A percentile compares a stretch with the other conserved stretches of the same genome.
phyloP scores from a whole-genome alignment of 2,113 vertebrate genomes.

The Grus americana region DNA sequence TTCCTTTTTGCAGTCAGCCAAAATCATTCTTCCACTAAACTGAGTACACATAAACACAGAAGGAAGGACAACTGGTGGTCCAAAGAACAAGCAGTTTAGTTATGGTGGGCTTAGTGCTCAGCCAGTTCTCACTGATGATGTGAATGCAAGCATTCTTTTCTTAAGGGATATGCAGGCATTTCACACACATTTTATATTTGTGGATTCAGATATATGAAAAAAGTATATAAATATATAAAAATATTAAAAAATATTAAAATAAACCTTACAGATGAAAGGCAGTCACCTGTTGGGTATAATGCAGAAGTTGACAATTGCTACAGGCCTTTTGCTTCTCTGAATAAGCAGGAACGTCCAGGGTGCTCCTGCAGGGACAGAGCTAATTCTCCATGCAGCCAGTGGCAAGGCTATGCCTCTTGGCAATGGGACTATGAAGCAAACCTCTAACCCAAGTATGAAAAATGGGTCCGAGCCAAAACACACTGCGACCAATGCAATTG shows the following conservation, averaged over 20 bases:
- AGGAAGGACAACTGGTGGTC: background rate
- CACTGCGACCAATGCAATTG: background rate
- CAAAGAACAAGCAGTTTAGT: background rate
- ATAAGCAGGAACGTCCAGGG: background rate
- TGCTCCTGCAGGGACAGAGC: background rate
- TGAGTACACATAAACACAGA: background rate
- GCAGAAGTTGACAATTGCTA: background rate
- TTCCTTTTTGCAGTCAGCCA: background rate
- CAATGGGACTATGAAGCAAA: background rate
- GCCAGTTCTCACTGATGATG: background rate
- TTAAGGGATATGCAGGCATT: background rate
- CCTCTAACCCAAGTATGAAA: background rate
- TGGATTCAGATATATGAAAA: background rate
- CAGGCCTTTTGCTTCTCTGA: background rate
- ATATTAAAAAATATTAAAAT: background rate
- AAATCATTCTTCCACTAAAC: background rate
- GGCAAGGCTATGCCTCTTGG: background rate
- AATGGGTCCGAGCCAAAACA: background rate
- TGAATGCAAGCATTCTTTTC: background rate
- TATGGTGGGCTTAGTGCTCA: background rate
- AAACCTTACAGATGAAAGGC: background rate
- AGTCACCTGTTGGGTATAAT: background rate
- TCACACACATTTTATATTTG: background rate
- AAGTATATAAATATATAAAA: too few relatives aligned
- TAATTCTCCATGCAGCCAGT: accelerated